Base-by-base conservation (phyloP, 2,113 vertebrate genomes). In the Pholis gunnellus region DNA sequence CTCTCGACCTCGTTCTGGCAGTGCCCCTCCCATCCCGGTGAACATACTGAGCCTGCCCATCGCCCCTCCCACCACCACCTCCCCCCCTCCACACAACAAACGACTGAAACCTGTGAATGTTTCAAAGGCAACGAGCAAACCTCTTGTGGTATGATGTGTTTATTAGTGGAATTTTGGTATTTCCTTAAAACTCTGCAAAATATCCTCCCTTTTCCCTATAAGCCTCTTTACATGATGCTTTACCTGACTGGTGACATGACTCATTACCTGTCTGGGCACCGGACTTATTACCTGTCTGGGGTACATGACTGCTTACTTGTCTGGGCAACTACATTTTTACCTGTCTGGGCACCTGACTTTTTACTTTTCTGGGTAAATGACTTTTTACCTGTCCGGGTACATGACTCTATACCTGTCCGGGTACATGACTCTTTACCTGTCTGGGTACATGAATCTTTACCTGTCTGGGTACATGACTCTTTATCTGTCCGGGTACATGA, bases 1-100 rank as follows among this genome's bases (percentile, higher is more conserved):
- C 88, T 98, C 97, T 36, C 96, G 98, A 2, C 97, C 97, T 40
- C 94, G 97, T 2, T 96, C 97, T 14, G 98, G 98, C 67, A 99
- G 97, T 13, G 97, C 97, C 34, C 97, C 98, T 0, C 97, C 97
- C 79, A 97, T 96, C 0, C 97, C 97, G 0, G 95, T 97, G 20
- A 97, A 96, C 78, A 92, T 96, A 75, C 88, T 97, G 75, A 99
- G 94, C 89, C 93, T 97, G 96, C 95, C 97, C 34, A 88, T 70
- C 65, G 22, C 6, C 27, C 86, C 88, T 9, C 94, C 29, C 34
- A 93, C 93, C 22, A 94, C 93, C 1, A 90, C 89, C 78, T 96
- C 57, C 2, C 57, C 96, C 84, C 72, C 83, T 46, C 2, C 34
- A 11, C 25, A 34, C 27, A 72, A 63, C 40, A 56, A 34, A 67